Conservation (phyloP, 1,140 invertebrate species). For the Drosophila ogumai region DNA sequence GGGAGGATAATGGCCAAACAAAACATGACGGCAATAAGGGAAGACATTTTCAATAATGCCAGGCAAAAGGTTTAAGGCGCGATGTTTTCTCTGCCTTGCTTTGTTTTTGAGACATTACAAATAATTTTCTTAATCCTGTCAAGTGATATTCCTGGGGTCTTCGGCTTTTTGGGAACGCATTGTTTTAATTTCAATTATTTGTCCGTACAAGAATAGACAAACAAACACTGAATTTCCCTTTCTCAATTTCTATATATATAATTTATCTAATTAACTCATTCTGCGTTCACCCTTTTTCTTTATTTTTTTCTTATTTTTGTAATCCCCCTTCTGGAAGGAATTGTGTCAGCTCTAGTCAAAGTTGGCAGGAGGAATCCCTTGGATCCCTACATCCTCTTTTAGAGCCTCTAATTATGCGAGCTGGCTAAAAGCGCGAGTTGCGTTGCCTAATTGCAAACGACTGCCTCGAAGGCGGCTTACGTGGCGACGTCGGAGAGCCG, state of each 20-base stretch:
- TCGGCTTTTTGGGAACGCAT: background rate
- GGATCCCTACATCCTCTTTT: background rate
- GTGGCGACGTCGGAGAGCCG: conserved; percentile 6
- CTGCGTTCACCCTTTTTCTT: background rate
- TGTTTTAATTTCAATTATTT: background rate
- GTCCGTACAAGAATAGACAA: background rate
- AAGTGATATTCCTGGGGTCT: background rate
- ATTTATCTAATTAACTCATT: conserved; percentile 54
- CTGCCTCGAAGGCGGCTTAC: conserved; percentile 21
- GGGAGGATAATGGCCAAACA: conserved; percentile 42
- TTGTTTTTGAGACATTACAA: conserved; percentile 5
- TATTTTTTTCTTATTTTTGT: background rate
- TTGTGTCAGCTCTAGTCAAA: background rate
- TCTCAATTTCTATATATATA: background rate
- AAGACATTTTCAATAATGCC: conserved; percentile 45
- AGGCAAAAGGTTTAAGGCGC: conserved; percentile 12
- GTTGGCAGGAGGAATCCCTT: background rate
- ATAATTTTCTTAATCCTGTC: conserved; percentile 4
- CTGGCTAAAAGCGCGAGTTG: conserved; percentile 6
- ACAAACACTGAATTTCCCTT: background rate
- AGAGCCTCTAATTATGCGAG: conserved; percentile 44
- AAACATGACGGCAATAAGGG: conserved; percentile 37
- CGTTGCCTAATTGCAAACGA: conserved; percentile 41
- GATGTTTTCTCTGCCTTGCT: background rate
- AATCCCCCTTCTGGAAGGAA: background rate